A percentile compares a stretch with the other conserved stretches of the same genome.
Evolutionary conservation across 1,140 invertebrate species (phyloP).

Genomic region (Drosophila erecta): DNA sequence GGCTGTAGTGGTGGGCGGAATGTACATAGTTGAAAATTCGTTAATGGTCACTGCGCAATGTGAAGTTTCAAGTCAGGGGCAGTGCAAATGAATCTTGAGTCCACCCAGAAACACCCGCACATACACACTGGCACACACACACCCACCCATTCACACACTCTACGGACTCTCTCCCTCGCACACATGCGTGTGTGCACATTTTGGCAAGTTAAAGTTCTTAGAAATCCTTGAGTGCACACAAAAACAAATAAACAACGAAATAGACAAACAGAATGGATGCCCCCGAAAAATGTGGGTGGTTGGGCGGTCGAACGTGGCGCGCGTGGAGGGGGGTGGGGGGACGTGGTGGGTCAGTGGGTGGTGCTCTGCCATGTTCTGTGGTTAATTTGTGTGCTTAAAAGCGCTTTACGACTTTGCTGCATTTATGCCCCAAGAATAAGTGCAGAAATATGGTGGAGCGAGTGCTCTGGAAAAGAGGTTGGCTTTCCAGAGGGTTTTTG

Average conservation of each 20-base stretch:
- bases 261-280: constrained; percentile 76
- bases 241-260: constrained; percentile 83
- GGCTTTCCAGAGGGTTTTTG: neutral
- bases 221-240: constrained; percentile 82
- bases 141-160: constrained; percentile 2
- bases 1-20: constrained; percentile 35
- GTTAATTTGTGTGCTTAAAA: constrained; percentile 83
- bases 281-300: constrained; percentile 8
- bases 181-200: constrained; percentile 57
- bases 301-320: too few relatives aligned
- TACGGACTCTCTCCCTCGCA: too few relatives aligned
- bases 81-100: constrained; percentile 56
- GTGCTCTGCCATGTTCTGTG: constrained; percentile 74
- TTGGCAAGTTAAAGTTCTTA: constrained; percentile 82
- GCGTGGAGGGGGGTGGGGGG: too few relatives aligned
- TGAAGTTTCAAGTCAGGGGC: constrained; percentile 45
- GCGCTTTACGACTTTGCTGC: constrained; percentile 76
- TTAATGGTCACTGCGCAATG: constrained; percentile 80
- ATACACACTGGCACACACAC: constrained; percentile 8
- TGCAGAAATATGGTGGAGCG: neutral
- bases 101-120: constrained; percentile 23
- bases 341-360: constrained; percentile 27
- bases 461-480: constrained; percentile 8
- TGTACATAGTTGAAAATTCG: constrained; percentile 81
- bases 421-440: constrained; percentile 11